Base-by-base conservation (phyloP, 2,888 invertebrate genomes). In the Epistrophe eligans region DNA sequence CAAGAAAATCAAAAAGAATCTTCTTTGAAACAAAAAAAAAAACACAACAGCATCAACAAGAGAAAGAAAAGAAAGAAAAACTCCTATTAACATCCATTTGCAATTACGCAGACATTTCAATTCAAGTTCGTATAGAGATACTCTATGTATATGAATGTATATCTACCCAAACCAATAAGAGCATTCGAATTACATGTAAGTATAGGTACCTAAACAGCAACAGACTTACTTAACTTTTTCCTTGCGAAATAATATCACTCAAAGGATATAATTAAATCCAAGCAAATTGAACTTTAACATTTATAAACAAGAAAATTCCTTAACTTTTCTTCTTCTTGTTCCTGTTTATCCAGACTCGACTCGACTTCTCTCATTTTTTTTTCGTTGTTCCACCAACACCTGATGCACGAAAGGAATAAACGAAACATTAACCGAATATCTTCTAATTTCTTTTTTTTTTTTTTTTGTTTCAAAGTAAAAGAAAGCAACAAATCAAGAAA, bases 391-490 rank as follows among this genome's bases (percentile, higher is more conserved):
- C 50, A n/a, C 71, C 55, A 64, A 84, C 84, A 84, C 84, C 84
- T 84, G 84, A 84, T 84, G 81, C 81, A 84, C 76, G 66, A 77
- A 81, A 73, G 66, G 40, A 84, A 84, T 80, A 80, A 80, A 67
- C 71, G 80, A 80, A 72, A 84, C 80, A 77, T 84, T 81, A 84
- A 80, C 81, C 81, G 67, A 84, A 84, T 84, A 77, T 72, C 76
- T 52, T 60, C 74, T 79, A 48, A 62, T 79, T 70, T 70, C 73
- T 45, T 48, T 45, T 52, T 64, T 71, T 43, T 50, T 52, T 50
- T 8, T 50, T 55, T 60, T 62, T n/a, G n/a, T 60, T 13, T 13
- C 15, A 15, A 43, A 45, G 24, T 13, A 4, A 66, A 57, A 43
- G 62, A 40, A 43, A 35, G 15, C 8, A 24, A 3, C 24, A 24